phyloP scores from a whole-genome alignment of 1,140 invertebrate genomes.

The Cotesia vestalis region DNA sequence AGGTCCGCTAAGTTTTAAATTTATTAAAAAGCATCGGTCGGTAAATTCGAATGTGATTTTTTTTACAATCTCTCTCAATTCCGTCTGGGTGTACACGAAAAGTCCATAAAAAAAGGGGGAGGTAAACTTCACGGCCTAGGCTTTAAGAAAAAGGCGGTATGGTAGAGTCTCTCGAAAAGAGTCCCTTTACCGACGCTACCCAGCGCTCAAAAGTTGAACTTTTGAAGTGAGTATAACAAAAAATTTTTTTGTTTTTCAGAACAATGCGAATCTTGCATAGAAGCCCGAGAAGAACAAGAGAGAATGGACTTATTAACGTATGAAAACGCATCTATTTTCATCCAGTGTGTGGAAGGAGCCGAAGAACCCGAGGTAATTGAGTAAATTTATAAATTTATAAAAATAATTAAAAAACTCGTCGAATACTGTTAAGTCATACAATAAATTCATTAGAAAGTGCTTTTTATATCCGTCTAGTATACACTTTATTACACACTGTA shows the following conservation, averaged over 20 bases:
- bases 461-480: not conserved
- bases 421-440: constrained; percentile 30
- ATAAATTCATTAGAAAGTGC: constrained; percentile 4
- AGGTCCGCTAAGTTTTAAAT: no score
- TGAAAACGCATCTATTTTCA: constrained; percentile 60
- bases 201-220: no score
- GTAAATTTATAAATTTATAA: not conserved
- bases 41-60: no score
- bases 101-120: no score
- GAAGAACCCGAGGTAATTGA: constrained; percentile 56
- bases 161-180: no score
- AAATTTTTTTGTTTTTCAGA: constrained; percentile 52
- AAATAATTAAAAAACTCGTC: constrained; percentile 12
- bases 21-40: no score
- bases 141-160: no score
- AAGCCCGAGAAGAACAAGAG: constrained; percentile 56
- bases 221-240: no score
- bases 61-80: no score
- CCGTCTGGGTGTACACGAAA: no score
- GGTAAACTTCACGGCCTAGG: no score
- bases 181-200: no score
- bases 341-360: constrained; percentile 59
- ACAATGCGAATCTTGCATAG: constrained; percentile 54
- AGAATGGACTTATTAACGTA: constrained; percentile 60
- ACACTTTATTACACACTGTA: constrained; percentile 22